Base-by-base conservation (phyloP, 2,888 invertebrate species). In the Idaea dimidiata region DNA sequence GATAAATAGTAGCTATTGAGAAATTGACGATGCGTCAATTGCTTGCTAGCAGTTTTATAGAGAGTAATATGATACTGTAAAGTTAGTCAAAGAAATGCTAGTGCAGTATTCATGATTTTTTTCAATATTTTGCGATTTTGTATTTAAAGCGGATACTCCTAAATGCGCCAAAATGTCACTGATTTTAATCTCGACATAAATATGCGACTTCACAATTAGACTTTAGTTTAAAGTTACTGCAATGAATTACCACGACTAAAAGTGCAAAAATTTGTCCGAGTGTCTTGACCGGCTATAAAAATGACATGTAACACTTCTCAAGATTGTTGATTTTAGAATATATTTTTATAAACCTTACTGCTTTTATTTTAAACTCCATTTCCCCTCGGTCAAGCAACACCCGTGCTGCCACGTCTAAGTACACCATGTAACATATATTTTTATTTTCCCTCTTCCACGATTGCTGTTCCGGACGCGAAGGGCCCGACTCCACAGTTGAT, bases 401-500 rank as follows among this genome's bases (percentile, higher is more conserved):
- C 54, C 58, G 63, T 54, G 31, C 60, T 56, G 6, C 53, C 5
- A 18, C 57, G 63, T 72, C 60, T 69, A 62, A 71, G 73, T 43
- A 77, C 77, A 72, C 76, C 77, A 68, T 81, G 77, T 85, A 80
- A 79, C 77, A 80, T 81, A 80, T 78, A 81, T 82, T 84, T 76
- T 78, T 77, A 76, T 77, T 79, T 82, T 78, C 66, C 75, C 71
- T 75, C 79, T 84, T 80, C 75, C 76, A 72, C 80, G 77, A 73
- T 76, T 77, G 77, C 67, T 71, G 73, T 68, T 73, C 69, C 76
- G 67, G 75, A 68, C 63, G 81, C 64, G 73, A 92, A 93, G 93
- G 92, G 92, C 65, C 93, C 93, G 67, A 79, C 88, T 70, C 93
- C 93, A 80, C 93, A 93, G 77, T 87, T 93, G 83, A 93, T 93